phyloP scores from a whole-genome alignment of 2,888 invertebrate genomes.

The Cataglyphis altisquamis region DNA sequence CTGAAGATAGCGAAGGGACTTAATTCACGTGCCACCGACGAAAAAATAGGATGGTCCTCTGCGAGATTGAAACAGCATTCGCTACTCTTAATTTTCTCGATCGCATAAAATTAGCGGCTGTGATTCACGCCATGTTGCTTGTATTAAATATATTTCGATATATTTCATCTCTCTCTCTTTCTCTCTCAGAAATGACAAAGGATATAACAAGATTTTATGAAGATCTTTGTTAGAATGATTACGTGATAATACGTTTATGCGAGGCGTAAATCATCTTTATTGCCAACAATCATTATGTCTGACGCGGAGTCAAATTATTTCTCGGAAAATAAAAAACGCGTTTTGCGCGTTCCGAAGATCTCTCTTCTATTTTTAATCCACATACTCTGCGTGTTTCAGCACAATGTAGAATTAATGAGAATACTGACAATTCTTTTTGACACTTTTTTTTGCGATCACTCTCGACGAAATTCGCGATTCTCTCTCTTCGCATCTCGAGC shows the following conservation, averaged over 20 bases:
- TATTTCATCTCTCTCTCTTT: neutral
- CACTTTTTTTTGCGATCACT: neutral
- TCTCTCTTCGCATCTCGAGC: constrained; percentile 1
- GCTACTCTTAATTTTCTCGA: constrained; percentile 72
- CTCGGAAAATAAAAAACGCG: neutral
- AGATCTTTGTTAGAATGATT: neutral
- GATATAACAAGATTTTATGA: neutral
- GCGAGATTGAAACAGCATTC: constrained; percentile 78
- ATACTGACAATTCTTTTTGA: neutral
- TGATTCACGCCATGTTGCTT: constrained; percentile 3
- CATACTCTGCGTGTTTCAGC: neutral
- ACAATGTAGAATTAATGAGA: neutral
- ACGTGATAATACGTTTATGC: neutral
- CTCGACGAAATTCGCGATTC: neutral
- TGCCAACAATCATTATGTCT: neutral
- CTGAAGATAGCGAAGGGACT: constrained; percentile 78
- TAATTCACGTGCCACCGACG: constrained; percentile 73
- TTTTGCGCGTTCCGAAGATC: neutral
- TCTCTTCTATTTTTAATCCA: neutral
- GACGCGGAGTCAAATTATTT: neutral
- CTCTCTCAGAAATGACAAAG: neutral
- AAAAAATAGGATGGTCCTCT: constrained; percentile 62
- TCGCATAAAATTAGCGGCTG: constrained; percentile 45
- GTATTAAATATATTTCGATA: constrained; percentile 29
- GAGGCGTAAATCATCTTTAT: neutral